Conservation (phyloP, 2,113 vertebrate genomes). For the Phylloscopus whistleri region DNA sequence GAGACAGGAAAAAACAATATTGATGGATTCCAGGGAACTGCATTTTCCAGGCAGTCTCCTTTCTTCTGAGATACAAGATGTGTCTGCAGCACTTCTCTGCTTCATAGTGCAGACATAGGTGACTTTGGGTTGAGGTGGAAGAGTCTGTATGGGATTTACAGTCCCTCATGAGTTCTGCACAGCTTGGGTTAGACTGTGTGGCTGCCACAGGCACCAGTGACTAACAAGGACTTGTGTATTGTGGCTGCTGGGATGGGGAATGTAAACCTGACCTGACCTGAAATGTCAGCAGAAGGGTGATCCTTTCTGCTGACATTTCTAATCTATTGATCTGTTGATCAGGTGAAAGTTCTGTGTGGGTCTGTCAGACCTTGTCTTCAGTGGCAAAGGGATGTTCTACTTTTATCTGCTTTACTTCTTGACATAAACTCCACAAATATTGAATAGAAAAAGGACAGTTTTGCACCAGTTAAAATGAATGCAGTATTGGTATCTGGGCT, state of each 20-base stretch:
- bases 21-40: not conserved
- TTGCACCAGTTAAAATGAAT: not conserved
- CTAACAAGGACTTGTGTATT: accelerated
- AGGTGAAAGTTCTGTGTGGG: not conserved
- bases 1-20: not conserved
- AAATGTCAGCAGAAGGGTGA: no score
- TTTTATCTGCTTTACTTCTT: not conserved
- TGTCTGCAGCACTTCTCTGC: not conserved
- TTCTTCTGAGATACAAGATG: not conserved
- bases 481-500: not conserved
- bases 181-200: not conserved
- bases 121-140: not conserved
- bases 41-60: not conserved
- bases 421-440: not conserved
- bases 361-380: not conserved
- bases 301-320: not conserved
- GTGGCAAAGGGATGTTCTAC: not conserved
- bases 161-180: not conserved
- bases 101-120: not conserved
- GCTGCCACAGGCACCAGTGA: not conserved
- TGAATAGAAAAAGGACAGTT: not conserved
- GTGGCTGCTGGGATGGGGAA: not conserved
- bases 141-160: accelerated
- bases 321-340: not conserved
- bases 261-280: not conserved